phyloP scores from a whole-genome alignment of 2,888 invertebrate genomes.

The Amphipyra berbera region DNA sequence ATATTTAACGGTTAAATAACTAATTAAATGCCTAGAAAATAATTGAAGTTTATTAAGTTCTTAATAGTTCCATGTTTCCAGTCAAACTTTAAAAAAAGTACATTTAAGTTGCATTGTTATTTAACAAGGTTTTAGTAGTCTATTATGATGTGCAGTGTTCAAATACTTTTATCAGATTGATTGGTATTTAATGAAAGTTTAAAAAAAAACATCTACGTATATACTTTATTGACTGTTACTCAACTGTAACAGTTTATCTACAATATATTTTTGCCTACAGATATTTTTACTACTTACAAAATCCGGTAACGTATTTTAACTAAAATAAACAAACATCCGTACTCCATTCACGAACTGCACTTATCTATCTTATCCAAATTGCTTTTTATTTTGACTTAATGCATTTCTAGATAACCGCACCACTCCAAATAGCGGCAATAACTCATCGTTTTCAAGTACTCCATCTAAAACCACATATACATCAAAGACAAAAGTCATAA shows the following conservation, averaged over 20 bases:
- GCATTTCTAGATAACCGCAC: constrained; percentile 71
- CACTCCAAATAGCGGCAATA: constrained; percentile 75
- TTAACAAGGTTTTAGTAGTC: neutral
- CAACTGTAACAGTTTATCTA: too few relatives aligned
- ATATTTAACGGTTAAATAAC: neutral
- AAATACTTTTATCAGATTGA: too few relatives aligned
- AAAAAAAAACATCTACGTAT: too few relatives aligned
- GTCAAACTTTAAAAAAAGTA: neutral
- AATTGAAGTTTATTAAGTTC: neutral
- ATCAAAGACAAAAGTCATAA: constrained; percentile 72
- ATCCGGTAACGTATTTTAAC: neutral
- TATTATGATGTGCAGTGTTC: too few relatives aligned
- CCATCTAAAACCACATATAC: constrained; percentile 64
- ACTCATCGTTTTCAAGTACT: constrained; percentile 80
- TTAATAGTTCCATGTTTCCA: constrained; percentile 1
- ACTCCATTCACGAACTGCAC: constrained; percentile 32
- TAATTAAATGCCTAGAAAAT: constrained; percentile 3
- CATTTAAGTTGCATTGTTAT: neutral
- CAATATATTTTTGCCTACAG: too few relatives aligned
- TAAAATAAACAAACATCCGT: constrained; percentile 24
- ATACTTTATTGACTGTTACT: too few relatives aligned
- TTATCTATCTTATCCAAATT: constrained; percentile 62
- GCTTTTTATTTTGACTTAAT: constrained; percentile 71
- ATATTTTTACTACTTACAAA: too few relatives aligned
- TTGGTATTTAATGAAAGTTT: too few relatives aligned